Evolutionary conservation across 2,797 vertebrate genomes (phyloP).

Genomic region (Astyanax mexicanus): DNA sequence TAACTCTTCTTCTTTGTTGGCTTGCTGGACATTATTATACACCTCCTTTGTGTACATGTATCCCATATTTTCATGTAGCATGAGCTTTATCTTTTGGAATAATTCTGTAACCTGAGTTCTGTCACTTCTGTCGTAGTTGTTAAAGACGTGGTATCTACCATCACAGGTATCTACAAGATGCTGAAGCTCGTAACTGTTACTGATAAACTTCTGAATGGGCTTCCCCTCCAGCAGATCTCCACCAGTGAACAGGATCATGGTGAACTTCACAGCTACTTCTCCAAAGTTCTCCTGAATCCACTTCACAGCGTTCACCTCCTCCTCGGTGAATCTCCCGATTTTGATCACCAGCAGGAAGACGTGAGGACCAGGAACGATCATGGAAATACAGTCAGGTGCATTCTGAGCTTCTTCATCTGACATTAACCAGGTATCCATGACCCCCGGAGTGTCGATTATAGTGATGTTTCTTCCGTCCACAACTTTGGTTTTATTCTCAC

Average conservation of each 20-base stretch:
- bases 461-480: background rate
- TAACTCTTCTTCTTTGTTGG: background rate
- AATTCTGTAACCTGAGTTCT: background rate
- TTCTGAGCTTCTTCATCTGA: background rate
- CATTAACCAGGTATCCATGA: background rate
- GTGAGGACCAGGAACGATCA: background rate
- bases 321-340: slow-evolving; percentile 35
- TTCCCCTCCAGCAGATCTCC: slow-evolving; percentile 15
- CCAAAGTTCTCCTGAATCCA: slow-evolving; percentile 53
- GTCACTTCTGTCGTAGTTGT: background rate
- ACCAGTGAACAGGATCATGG: slow-evolving; percentile 49
- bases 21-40: background rate
- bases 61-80: background rate
- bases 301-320: slow-evolving; percentile 25
- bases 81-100: background rate
- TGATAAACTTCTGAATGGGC: background rate
- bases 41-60: background rate
- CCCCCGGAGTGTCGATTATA: slow-evolving; percentile 28
- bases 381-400: background rate
- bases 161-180: background rate
- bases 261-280: slow-evolving; percentile 36
- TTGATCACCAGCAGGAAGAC: slow-evolving; percentile 25
- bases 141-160: slow-evolving; percentile 8
- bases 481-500: background rate
- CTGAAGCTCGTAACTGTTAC: slow-evolving; percentile 4